Conservation (phyloP, 2,113 vertebrate genomes). For the Corythoichthys intestinalis region DNA sequence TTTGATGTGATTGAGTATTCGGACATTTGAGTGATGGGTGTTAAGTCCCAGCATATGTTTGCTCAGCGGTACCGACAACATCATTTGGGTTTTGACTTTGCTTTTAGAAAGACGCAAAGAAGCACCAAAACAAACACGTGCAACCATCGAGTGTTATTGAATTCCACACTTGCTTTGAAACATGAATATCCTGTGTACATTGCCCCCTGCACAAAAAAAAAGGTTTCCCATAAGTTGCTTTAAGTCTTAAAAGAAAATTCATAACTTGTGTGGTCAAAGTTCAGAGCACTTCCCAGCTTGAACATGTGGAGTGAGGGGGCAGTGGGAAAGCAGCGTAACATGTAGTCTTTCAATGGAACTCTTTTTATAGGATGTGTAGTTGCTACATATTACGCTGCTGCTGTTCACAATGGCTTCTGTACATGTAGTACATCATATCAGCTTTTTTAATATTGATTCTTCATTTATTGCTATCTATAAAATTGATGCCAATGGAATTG, state of each 20-base stretch:
- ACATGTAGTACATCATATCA: no score
- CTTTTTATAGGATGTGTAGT: neutral
- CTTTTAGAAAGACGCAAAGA: slow-evolving; percentile 40
- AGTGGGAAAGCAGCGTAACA: neutral
- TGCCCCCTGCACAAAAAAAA: slow-evolving; percentile 25
- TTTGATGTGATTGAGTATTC: neutral
- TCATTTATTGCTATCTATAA: no score
- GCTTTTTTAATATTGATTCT: no score
- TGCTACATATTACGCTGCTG: neutral
- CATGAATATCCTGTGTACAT: slow-evolving; percentile 68
- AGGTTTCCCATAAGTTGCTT: slow-evolving; percentile 61
- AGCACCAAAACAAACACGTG: slow-evolving; percentile 59
- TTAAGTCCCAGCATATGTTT: neutral
- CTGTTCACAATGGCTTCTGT: neutral
- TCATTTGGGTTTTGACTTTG: slow-evolving; percentile 14
- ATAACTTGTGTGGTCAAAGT: slow-evolving; percentile 74
- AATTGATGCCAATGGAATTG: no score
- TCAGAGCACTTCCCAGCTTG: slow-evolving; percentile 52
- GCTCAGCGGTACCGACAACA: neutral
- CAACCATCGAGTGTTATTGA: slow-evolving; percentile 45
- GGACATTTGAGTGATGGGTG: neutral
- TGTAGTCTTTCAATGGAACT: neutral
- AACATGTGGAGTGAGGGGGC: slow-evolving; percentile 24
- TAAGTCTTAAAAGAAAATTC: slow-evolving; percentile 67
- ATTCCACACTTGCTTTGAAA: slow-evolving; percentile 69